Evolutionary conservation across 2,113 vertebrate genomes (phyloP), one percentile per base, ranked within the genome.

Genomic region (Prionailurus bengalensis): DNA sequence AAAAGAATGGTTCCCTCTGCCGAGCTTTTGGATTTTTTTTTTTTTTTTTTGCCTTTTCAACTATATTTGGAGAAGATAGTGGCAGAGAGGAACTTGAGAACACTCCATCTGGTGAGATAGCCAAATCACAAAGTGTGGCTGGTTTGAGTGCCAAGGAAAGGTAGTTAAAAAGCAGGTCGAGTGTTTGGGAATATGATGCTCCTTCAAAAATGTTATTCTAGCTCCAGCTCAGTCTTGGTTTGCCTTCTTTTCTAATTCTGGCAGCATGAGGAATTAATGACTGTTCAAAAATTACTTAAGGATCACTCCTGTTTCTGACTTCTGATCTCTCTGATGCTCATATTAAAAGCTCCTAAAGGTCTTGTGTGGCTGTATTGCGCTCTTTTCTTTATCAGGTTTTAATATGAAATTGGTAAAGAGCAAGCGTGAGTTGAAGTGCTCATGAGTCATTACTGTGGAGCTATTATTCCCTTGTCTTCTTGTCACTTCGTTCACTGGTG

Each of bases 381-480:
- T n/a, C 73, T 90, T 74, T 65, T 89, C 83, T 73, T 61, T 14
- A 45, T 91, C 92, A 61, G 78, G 27, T 78, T 95, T 95, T 73
- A 79, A 61, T 74, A 84, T 55, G 66, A 91, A 92, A 53, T 36
- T 70, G 65, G 65, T 65, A 53, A 71, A 88, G 71, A 96, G 48
- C 17, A 66, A 79, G 53, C 15, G 8, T 51, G 92, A 95, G 74
- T 89, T 97, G 94, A 95, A 92, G 51, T 79, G 80, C 29, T 58
- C 51, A 55, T 80, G 92, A 97, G n/a, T 95, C 83, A 96, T 94
- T 92, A 48, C 81, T 27, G 70, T 45, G 92, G 45, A 88, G 58
- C 76, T 88, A 53, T 97, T 96, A 88, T 93, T 94, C 76, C 48
- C 79, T 63, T 58, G 84, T 96, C 86, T 95, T 89, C 87, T 91